Conservation (phyloP, 2,797 vertebrate species). For the Meda fulgida region DNA sequence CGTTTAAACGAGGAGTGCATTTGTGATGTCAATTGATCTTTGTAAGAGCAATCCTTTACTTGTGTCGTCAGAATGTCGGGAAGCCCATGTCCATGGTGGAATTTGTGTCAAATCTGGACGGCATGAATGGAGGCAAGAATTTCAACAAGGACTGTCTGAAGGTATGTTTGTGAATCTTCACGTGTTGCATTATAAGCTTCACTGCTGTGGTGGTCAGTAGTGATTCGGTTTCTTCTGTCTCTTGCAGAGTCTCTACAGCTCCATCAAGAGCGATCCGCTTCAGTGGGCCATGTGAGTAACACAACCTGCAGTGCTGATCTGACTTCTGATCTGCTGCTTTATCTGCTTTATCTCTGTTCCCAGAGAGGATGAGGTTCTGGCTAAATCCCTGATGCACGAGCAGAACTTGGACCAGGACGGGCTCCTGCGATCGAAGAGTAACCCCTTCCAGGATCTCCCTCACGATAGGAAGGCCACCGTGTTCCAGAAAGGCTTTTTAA, state of each 20-base stretch:
- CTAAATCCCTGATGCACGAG: slow-evolving; percentile 64
- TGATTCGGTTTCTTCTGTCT: slow-evolving; percentile 10
- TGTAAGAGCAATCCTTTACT: background rate
- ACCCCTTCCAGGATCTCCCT: slow-evolving; percentile 83
- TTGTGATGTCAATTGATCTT: background rate
- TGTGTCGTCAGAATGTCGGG: slow-evolving; percentile 83
- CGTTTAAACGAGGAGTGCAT: background rate
- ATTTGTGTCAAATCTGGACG: slow-evolving; percentile 87
- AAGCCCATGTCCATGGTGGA: slow-evolving; percentile 86
- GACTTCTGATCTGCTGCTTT: background rate
- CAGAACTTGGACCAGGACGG: slow-evolving; percentile 61
- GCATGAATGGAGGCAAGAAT: slow-evolving; percentile 83
- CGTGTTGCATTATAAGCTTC: background rate
- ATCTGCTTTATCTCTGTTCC: background rate
- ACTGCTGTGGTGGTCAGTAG: background rate
- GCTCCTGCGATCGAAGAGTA: slow-evolving; percentile 77
- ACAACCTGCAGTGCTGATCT: background rate
- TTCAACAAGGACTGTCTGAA: slow-evolving; percentile 88
- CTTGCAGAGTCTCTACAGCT: slow-evolving; percentile 83
- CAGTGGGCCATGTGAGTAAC: slow-evolving; percentile 89
- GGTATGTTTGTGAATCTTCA: slow-evolving; percentile 67
- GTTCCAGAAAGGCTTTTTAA: slow-evolving; percentile 86
- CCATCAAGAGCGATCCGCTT: slow-evolving; percentile 86
- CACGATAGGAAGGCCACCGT: slow-evolving; percentile 78
- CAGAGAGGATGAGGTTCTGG: slow-evolving; percentile 82